Evolutionary conservation across 2,888 invertebrate genomes (phyloP), one percentile per base, ranked within the genome.

Genomic region (Leucania comma): DNA sequence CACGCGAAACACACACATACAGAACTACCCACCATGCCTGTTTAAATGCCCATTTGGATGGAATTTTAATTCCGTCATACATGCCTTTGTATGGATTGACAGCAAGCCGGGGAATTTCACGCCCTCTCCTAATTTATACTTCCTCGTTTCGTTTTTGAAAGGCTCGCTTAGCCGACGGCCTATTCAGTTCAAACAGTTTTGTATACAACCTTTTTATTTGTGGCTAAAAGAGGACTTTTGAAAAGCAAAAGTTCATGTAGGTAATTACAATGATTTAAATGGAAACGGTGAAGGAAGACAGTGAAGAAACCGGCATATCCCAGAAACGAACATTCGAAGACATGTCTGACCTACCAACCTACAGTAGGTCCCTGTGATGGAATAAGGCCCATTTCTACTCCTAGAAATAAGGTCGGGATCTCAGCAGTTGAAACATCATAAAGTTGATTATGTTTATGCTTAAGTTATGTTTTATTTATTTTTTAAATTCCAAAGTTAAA

Each of bases 91-190:
- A 88, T 88, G 90, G 87, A 88, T 88, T 90, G 91, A 90, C 89
- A 87, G 88, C 87, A 76, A 86, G 81, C 75, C 80, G 90, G 83
- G 92, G 92, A 93, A 94, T 94, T 94, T 94, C 93, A 94, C 94
- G 91, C 92, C 89, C 87, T 86, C 83, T 86, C 86, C 88, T 93
- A 94, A 94, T 94, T 93, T 93, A 92, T 93, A 92, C 91, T 93
- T 93, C 94, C 93, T 93, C 86, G 84, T 87, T 89, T 87, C 78
- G 78, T 68, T 82, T 83, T 81, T 84, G 85, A 81, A 85, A 72
- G 78, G 61, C 46, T 73, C 75, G 70, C 79, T 72, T 74, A 72
- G 74, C 82, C 73, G 69, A 70, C 79, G 12, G 35, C 22, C 75
- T 68, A 77, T 86, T 82, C 69, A 76, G 62, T 56, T 66, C 72